Conservation (phyloP, 2,113 vertebrate genomes). For the Plecturocebus donacophilus region DNA sequence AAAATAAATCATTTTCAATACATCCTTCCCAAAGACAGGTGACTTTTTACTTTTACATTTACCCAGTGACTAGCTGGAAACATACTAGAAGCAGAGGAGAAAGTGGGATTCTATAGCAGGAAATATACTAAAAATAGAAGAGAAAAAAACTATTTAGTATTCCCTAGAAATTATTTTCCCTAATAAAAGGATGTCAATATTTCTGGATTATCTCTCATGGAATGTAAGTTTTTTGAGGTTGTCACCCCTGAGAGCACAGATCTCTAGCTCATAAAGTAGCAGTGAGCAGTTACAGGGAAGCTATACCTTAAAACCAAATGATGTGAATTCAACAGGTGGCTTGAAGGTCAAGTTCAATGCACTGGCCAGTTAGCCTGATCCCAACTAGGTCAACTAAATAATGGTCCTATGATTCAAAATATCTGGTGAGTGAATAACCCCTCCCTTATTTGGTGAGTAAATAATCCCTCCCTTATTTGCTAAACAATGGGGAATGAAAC, state of each 20-base stretch:
- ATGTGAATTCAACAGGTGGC: not conserved
- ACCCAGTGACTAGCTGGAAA: not conserved
- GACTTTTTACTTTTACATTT: not conserved
- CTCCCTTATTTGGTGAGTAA: not conserved
- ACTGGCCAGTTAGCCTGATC: not conserved
- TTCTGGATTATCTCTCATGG: not conserved
- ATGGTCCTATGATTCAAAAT: not conserved
- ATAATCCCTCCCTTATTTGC: not conserved
- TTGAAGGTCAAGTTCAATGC: not conserved
- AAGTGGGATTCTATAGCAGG: not conserved
- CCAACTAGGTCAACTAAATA: not conserved
- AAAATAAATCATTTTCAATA: not conserved
- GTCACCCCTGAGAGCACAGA: not conserved
- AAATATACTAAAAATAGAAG: not conserved
- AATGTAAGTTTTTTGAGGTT: not conserved
- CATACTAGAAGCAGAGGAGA: not conserved
- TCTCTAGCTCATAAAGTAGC: not conserved
- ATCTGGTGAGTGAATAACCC: not conserved
- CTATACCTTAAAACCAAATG: not conserved
- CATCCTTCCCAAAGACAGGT: not conserved
- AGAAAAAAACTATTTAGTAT: not conserved
- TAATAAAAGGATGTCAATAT: not conserved
- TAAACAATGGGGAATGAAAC: not conserved
- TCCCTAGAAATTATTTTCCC: conserved; percentile 19
- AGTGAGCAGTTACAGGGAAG: not conserved